These are phyloP conservation scores for Synergus umbraculus DNA, from an alignment of 2,888 invertebrate species.

Conservation along the genomic window DNA sequence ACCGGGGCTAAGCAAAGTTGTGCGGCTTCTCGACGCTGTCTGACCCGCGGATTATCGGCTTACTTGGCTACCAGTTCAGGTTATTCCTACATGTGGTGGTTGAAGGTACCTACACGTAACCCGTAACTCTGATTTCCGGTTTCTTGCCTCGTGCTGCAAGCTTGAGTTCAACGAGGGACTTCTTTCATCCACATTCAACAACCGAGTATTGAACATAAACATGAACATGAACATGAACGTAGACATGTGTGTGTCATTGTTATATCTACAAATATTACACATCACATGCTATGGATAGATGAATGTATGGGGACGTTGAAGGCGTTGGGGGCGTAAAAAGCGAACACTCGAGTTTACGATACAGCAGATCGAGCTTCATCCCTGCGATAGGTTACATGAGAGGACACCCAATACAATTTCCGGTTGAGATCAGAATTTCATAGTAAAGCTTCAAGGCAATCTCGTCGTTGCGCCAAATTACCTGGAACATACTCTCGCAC, in stretches of 20 bases:
- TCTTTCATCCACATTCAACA: slow-evolving; percentile 32
- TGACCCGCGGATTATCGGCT: slow-evolving; percentile 76
- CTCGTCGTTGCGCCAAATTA: slow-evolving; percentile 32
- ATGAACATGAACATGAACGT: background rate
- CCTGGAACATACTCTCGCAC: slow-evolving; percentile 25
- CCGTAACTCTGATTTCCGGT: slow-evolving; percentile 60
- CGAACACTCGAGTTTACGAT: slow-evolving; percentile 40
- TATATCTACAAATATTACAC: background rate
- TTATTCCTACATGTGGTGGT: slow-evolving; percentile 63
- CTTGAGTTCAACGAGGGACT: slow-evolving; percentile 48
- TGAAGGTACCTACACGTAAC: slow-evolving; percentile 47
- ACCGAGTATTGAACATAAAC: background rate
- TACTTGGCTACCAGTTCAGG: slow-evolving; percentile 64
- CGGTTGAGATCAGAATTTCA: slow-evolving; percentile 51
- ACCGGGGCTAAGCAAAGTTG: slow-evolving; percentile 68
- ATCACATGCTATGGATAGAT: background rate
- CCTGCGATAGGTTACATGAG: slow-evolving; percentile 24
- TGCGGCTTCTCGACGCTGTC: slow-evolving; percentile 75
- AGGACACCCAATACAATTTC: slow-evolving; percentile 50
- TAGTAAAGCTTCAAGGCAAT: slow-evolving; percentile 51
- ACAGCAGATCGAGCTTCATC: slow-evolving; percentile 35
- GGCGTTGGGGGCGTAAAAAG: slow-evolving; percentile 36
- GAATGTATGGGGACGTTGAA: background rate
- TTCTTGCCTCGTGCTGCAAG: slow-evolving; percentile 47
- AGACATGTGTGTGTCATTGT: background rate